phyloP scores from a whole-genome alignment of 2,797 vertebrate genomes.

The Manis javanica region DNA sequence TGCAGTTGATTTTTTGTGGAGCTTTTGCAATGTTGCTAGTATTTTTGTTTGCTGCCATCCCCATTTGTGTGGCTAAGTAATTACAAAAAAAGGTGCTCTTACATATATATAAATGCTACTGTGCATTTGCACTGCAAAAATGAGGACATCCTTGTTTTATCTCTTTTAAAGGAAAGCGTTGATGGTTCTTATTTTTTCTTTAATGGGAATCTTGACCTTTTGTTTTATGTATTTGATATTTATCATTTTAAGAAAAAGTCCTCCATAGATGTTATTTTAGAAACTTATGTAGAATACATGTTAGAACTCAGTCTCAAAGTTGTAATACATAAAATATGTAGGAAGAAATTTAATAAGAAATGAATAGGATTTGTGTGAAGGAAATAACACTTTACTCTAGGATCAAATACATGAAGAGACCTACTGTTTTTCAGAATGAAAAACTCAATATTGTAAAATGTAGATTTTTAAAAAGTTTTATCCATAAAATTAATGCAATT shows the following conservation, averaged over 20 bases:
- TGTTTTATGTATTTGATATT: neutral
- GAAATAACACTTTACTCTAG: neutral
- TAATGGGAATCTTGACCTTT: neutral
- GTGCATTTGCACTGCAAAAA: conserved; percentile 1
- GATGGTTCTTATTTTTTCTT: neutral
- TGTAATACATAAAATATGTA: neutral
- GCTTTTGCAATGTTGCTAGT: neutral
- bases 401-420: neutral
- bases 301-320: neutral
- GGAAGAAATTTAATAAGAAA: neutral
- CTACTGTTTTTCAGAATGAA: neutral
- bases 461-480: neutral
- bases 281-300: neutral
- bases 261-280: neutral
- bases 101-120: neutral
- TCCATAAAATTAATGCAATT: neutral
- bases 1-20: neutral
- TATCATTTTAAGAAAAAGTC: neutral
- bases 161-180: neutral
- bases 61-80: neutral
- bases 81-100: neutral
- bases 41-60: neutral
- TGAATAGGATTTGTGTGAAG: neutral
- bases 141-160: neutral
- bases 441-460: neutral